Percentiles rank a stretch among this genome's conserved stretches.
Conservation (phyloP, 92 coral and sea anemone genomes). For the Desmophyllum pertusum region DNA sequence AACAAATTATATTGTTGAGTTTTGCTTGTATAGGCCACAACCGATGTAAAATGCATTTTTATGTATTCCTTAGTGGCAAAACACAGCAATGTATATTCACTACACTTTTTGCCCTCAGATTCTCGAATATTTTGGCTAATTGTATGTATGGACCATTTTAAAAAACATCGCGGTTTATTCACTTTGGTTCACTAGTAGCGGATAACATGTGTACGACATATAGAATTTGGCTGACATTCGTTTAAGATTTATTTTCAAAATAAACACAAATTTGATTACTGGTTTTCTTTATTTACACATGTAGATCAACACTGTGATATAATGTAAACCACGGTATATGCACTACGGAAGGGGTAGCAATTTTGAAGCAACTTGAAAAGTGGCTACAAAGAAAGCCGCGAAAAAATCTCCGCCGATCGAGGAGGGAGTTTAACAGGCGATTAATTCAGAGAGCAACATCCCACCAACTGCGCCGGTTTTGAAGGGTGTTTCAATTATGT, state of each 20-base stretch:
- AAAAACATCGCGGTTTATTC: no score
- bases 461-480: no score
- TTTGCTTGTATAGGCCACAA: background rate
- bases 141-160: no score
- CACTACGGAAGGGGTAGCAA: background rate
- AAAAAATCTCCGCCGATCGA: no score
- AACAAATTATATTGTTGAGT: background rate
- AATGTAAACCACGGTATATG: background rate
- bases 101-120: background rate
- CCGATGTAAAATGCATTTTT: background rate
- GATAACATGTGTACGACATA: background rate
- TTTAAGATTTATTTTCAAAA: background rate
- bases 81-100: background rate
- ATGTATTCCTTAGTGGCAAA: background rate
- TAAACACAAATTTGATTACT: background rate
- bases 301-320: background rate
- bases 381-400: no score
- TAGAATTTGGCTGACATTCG: background rate
- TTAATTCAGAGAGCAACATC: no score
- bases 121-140: background rate
- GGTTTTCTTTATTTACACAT: background rate
- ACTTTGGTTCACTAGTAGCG: background rate
- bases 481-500: no score
- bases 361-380: background rate
- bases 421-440: no score